Base-by-base conservation (phyloP, 2,888 invertebrate genomes). In the Trichacis sp. region DNA sequence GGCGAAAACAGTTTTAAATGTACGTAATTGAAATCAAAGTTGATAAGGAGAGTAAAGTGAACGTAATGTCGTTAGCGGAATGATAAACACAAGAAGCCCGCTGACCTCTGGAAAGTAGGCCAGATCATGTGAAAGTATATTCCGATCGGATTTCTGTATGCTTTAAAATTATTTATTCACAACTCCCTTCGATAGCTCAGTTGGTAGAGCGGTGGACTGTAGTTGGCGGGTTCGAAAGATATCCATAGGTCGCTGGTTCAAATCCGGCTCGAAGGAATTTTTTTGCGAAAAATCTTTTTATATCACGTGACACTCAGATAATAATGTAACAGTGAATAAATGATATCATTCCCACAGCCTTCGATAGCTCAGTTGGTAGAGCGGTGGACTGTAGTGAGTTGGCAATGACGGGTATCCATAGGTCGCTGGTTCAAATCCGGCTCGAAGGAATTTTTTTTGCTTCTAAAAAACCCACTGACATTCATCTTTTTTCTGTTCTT, bases 341-440 rank as follows among this genome's bases (percentile, higher is more conserved):
- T 11, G n/a, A 2, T 33, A 3, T 33, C 33, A 2, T 33, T 33
- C n/a, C 33, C 6, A 40, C 40, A 40, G 15, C 83, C 84, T 84
- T 83, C 84, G 83, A 84, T 83, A 84, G 83, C 82, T 83, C 83
- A 84, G 84, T 83, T 84, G 83, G 84, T 83, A 84, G 83, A 83
- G 83, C 84, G 83, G 83, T 83, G 84, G 83, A 84, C 83, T 84
- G 83, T 83, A 84, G 83, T 84, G 71, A 82, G 79, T 5, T 14
- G 40, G 14, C 2, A 5, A 40, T 2, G 20, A 54, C 20, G 67
- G 78, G 70, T 36, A 80, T 81, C 79, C 79, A 80, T 80, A 81
- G 80, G 80, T 80, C 80, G 80, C 80, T 81, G 79, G 80, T 80
- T 81, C 80, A 76, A 81, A 80, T 80, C 81, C 81, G 80, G 81